These are phyloP conservation scores for Macaria liturata DNA, from an alignment of 2,888 invertebrate genomes.

Conservation along the genomic window DNA sequence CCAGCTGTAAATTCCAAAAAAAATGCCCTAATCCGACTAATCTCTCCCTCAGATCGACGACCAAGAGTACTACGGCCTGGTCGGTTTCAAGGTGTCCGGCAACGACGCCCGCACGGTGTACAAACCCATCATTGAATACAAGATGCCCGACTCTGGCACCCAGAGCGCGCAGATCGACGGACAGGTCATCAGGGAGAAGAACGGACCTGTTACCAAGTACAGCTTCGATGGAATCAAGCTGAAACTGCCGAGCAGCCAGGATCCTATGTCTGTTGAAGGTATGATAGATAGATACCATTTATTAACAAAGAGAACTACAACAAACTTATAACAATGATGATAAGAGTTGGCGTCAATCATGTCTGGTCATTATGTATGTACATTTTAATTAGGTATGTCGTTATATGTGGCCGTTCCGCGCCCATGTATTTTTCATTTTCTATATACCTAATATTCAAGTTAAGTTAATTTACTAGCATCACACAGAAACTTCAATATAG, in stretches of 20 bases:
- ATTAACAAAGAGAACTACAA: no score
- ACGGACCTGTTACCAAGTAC: constrained; percentile 75
- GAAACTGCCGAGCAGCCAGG: constrained; percentile 63
- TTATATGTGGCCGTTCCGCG: no score
- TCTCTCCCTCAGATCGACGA: constrained; percentile 76
- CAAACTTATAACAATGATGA: no score
- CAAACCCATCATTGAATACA: constrained; percentile 87
- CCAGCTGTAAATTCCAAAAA: no score
- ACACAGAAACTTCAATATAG: no score
- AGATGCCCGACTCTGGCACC: constrained; percentile 77
- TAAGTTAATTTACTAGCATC: no score
- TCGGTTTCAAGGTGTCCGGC: constrained; percentile 85
- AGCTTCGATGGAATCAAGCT: constrained; percentile 83
- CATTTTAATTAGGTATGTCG: no score
- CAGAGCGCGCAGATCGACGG: constrained; percentile 82
- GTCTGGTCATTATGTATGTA: no score
- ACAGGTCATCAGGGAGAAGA: constrained; percentile 57
- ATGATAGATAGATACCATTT: no score
- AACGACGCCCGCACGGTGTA: constrained; percentile 80
- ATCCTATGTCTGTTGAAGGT: constrained; percentile 71
- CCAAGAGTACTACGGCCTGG: constrained; percentile 84
- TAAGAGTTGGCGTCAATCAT: no score
- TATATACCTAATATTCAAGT: no score
- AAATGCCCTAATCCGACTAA: neutral
- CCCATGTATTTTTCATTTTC: no score